Base-by-base conservation (phyloP, 2,113 vertebrate genomes). In the Agapornis roseicollis region DNA sequence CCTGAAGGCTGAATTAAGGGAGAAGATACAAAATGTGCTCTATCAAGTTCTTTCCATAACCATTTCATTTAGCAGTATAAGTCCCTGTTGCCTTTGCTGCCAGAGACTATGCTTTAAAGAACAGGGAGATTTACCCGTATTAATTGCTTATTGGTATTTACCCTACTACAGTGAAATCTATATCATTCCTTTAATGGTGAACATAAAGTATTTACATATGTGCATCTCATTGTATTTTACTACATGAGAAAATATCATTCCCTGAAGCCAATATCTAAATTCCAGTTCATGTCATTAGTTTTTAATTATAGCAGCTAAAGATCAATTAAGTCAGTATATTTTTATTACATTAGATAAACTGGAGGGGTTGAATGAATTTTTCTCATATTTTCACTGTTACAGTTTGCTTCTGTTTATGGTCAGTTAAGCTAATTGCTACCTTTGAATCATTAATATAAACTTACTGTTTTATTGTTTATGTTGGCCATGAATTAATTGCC, bases 271-370 rank as follows among this genome's bases (percentile, higher is more conserved):
- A 4, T 93, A 82, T 41, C 85, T 96, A 56, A 96, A 96, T 46
- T 95, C 53, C 65, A 95, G 81, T 94, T 96, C 70, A 79, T 72
- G 80, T 35, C 77, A 92, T 94, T 94, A 93, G 94, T 92, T 95
- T 96, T 82, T 63, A 97, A 65, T 95, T 78, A 80, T 10, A 97
- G 88, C 77, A 91, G 81, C 92, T 97, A 83, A 92, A 94, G 89
- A 94, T 96, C 96, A 97, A 95, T 97, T 97, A 97, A 96, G 87
- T 97, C 60, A 96, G 93, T 97, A 97, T 86, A 60, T 93, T 81
- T 97, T 97, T 97, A 96, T 96, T 88, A 89, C 79, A 95, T 95
- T 89, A 97, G 96, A 96, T 97, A 95, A 96, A 94, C 25, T 47
- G 71, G 16, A 95, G 55, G 25, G 65, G 81, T 96, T 95, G 94